Evolutionary conservation across 2,888 invertebrate species (phyloP).

Genomic region (Hoplodrina ambigua): DNA sequence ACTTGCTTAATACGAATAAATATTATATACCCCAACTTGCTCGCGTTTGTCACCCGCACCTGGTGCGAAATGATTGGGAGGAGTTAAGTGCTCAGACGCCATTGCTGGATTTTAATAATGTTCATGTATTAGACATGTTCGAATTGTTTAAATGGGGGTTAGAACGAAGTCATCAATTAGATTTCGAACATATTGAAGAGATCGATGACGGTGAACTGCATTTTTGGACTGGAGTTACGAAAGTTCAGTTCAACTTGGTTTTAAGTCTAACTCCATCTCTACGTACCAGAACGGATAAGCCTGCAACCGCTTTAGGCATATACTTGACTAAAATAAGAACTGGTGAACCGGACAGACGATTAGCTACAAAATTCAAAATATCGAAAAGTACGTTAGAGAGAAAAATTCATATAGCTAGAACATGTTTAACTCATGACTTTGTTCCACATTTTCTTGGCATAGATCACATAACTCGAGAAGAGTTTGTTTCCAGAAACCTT

Average conservation of each 20-base stretch:
- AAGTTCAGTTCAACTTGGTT: slow-evolving; percentile 28
- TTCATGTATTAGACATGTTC: slow-evolving; percentile 13
- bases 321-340: slow-evolving; percentile 11
- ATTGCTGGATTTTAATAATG: slow-evolving; percentile 5
- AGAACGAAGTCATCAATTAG: slow-evolving; percentile 25
- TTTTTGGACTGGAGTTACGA: slow-evolving; percentile 34
- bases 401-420: slow-evolving; percentile 12
- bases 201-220: slow-evolving; percentile 29
- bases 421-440: slow-evolving; percentile 15
- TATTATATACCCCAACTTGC: slow-evolving; percentile 13
- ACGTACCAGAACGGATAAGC: background rate
- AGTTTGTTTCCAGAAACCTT: slow-evolving; percentile 1
- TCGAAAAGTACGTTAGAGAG: slow-evolving; percentile 12
- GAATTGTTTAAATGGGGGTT: slow-evolving; percentile 15
- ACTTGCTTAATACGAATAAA: slow-evolving; percentile 14
- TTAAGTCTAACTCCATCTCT: slow-evolving; percentile 18
- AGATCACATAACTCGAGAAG: slow-evolving; percentile 5
- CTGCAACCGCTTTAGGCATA: background rate
- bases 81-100: slow-evolving; percentile 4
- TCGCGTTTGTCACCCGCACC: slow-evolving; percentile 9
- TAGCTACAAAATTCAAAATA: slow-evolving; percentile 14
- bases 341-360: slow-evolving; percentile 7
- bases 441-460: slow-evolving; percentile 20
- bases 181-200: slow-evolving; percentile 24
- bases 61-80: slow-evolving; percentile 7